These are phyloP conservation scores for Leptocoma aspasia DNA, from an alignment of 2,113 vertebrate genomes.

Conservation along the genomic window DNA sequence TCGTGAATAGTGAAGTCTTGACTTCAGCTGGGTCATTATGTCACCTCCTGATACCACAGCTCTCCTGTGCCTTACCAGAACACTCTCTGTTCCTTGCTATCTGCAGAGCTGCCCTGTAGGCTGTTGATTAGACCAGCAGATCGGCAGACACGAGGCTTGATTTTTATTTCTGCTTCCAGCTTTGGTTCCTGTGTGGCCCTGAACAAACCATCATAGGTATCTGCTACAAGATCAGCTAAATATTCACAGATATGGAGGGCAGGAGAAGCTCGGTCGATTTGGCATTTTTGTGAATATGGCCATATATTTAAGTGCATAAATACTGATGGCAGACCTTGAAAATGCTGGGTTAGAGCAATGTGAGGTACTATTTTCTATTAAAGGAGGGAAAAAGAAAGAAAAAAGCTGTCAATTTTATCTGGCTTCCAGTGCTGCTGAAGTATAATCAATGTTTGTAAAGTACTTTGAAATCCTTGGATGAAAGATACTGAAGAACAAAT, in stretches of 20 bases:
- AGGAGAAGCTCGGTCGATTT: not conserved
- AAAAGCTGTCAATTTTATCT: not conserved
- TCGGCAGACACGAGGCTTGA: not conserved
- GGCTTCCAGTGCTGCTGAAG: not conserved
- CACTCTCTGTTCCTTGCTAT: not conserved
- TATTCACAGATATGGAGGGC: not conserved
- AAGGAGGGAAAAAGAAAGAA: not conserved
- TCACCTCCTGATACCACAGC: not conserved
- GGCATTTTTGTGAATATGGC: not conserved
- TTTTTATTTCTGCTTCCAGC: not conserved
- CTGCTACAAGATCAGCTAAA: not conserved
- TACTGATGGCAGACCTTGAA: not conserved
- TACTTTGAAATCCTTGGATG: conserved; percentile 11
- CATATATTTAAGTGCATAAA: not conserved
- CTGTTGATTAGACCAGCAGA: not conserved
- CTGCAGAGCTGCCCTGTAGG: not conserved
- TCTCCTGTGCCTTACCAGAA: not conserved
- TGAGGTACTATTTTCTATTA: not conserved
- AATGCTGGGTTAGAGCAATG: not conserved
- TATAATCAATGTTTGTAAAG: conserved; percentile 38
- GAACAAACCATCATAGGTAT: not conserved
- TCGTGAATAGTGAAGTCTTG: not conserved
- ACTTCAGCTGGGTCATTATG: not conserved
- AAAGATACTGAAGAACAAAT: conserved; percentile 24
- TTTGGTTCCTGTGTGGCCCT: not conserved